Conservation (phyloP, 2,797 vertebrate genomes). For the Huso huso region DNA sequence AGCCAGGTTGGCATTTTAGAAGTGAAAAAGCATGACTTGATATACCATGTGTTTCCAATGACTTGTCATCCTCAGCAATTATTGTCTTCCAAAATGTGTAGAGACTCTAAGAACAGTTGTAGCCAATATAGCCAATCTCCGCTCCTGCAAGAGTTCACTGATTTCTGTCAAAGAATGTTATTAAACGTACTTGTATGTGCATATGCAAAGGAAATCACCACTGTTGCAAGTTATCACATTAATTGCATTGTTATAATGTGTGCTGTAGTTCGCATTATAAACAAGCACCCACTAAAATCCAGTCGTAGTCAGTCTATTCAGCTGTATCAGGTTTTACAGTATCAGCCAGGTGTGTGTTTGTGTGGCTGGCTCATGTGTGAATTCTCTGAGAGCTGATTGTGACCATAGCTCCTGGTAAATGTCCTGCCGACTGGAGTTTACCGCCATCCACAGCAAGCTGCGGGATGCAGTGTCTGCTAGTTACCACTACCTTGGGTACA, state of each 20-base stretch:
- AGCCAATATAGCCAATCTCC: too few relatives aligned
- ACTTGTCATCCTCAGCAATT: too few relatives aligned
- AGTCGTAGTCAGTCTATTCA: background rate
- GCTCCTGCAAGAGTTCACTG: background rate
- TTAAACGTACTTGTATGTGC: background rate
- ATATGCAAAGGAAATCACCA: background rate
- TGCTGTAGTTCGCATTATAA: conserved; percentile 12
- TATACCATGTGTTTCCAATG: too few relatives aligned
- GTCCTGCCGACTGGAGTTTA: conserved; percentile 58
- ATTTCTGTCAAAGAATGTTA: background rate
- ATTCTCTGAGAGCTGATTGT: conserved; percentile 28
- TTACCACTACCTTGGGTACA: conserved; percentile 71
- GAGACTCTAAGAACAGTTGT: background rate
- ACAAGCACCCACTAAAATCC: background rate
- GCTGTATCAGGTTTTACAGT: conserved; percentile 47
- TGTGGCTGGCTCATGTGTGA: conserved; percentile 31
- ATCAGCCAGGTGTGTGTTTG: conserved; percentile 29
- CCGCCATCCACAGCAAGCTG: conserved; percentile 62
- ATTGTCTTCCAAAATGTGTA: too few relatives aligned
- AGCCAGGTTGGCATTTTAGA: background rate
- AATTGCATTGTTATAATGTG: conserved; percentile 21
- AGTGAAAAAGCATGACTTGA: background rate
- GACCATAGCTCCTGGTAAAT: conserved; percentile 14
- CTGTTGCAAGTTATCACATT: background rate
- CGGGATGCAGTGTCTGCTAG: conserved; percentile 61